phyloP scores from a whole-genome alignment of 2,113 vertebrate species.

The Lycaon pictus region DNA sequence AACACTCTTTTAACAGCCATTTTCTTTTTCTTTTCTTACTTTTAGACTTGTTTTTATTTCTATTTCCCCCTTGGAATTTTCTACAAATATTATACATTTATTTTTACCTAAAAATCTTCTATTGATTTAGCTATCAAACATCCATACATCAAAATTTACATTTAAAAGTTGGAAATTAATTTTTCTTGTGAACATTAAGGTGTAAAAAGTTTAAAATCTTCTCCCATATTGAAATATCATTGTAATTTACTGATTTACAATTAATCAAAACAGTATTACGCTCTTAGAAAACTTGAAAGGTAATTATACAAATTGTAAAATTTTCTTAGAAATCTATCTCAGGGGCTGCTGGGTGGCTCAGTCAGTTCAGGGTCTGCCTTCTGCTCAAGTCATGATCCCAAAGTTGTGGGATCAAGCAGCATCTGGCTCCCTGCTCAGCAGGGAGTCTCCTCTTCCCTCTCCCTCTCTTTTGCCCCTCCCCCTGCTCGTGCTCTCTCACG shows the following conservation, averaged over 20 bases:
- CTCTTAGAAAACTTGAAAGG: background rate
- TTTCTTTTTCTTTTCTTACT: background rate
- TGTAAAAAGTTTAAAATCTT: background rate
- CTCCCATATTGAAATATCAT: background rate
- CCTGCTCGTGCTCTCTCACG: background rate
- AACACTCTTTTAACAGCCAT: background rate
- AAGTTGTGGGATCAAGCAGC: background rate
- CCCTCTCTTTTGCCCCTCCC: background rate
- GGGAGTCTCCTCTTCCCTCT: background rate
- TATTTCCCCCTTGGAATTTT: background rate
- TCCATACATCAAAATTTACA: background rate
- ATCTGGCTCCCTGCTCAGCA: background rate
- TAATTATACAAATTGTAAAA: background rate
- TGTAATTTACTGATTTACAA: background rate
- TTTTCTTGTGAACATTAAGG: background rate
- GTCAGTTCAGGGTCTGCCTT: background rate
- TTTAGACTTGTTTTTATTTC: background rate
- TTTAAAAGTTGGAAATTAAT: background rate
- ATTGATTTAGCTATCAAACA: background rate
- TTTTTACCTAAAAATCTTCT: background rate
- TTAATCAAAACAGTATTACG: background rate
- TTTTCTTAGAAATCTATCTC: background rate
- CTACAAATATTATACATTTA: background rate
- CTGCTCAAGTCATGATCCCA: background rate
- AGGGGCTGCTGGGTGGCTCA: background rate